A percentile compares a stretch with the other conserved stretches of the same genome.
phyloP scores from a whole-genome alignment of 1,140 invertebrate species.

The Pomacea maculata region DNA sequence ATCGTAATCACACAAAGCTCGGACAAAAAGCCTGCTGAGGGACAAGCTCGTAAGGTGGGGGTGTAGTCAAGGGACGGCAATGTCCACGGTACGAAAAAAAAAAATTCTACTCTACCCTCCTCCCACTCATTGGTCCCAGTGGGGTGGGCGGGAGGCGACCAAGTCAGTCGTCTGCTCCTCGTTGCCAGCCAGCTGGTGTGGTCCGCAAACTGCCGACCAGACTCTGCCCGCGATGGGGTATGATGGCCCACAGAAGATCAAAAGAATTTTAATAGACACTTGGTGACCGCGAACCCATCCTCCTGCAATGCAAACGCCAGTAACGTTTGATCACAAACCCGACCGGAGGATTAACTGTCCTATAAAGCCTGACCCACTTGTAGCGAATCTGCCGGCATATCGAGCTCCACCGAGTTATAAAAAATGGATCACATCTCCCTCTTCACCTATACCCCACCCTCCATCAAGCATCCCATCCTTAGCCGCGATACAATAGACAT shows the following conservation, averaged over 20 bases:
- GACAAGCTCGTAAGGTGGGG: too few relatives aligned
- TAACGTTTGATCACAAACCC: conserved; percentile 10
- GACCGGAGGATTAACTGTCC: conserved; percentile 4
- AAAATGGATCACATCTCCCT: too few relatives aligned
- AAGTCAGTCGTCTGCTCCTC: neutral
- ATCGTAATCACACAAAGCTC: too few relatives aligned
- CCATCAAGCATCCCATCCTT: too few relatives aligned
- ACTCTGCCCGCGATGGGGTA: too few relatives aligned
- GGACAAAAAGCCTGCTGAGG: too few relatives aligned
- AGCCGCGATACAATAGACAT: too few relatives aligned
- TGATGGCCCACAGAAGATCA: neutral
- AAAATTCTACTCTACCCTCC: too few relatives aligned
- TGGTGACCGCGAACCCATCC: neutral
- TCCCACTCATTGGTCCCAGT: too few relatives aligned
- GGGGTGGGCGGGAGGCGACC: neutral
- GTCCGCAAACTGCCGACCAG: neutral
- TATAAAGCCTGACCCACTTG: neutral
- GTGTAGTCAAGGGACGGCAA: too few relatives aligned
- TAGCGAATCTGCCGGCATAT: neutral
- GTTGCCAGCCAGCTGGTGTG: neutral
- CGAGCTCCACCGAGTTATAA: neutral
- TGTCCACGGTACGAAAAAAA: too few relatives aligned
- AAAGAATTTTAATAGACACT: conserved; percentile 5
- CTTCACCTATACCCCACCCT: too few relatives aligned
- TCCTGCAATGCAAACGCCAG: neutral